Base-by-base conservation (phyloP, 1,140 invertebrate species). In the Drosophila pectinifera region DNA sequence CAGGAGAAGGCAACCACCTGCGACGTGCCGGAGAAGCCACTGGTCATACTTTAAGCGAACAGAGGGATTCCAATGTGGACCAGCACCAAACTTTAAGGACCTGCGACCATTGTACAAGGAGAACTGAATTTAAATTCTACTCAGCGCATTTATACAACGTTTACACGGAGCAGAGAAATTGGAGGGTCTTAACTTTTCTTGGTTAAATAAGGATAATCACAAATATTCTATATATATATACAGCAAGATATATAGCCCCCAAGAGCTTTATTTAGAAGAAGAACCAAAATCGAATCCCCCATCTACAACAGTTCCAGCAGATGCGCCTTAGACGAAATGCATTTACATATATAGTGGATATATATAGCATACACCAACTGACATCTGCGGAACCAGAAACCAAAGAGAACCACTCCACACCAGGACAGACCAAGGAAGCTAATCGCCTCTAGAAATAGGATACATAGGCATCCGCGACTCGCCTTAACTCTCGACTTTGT, bases 1-100 rank as follows among this genome's bases (percentile, higher is more conserved):
- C 78, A 91, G 31, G 86, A 90, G 26, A 91, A 91, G 64, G 90
- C 90, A 7, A 67, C 56, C 24, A 91, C 69, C 13, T 91, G 90
- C 38, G 90, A 91, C 67, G 73, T 84, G 39, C 90, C 90, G 20
- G 90, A 91, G 69, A 91, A 91, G 39, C 90, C 90, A 24, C 45
- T 91, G 42, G 90, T 91, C 14, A 82, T 91, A 54, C 77, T 91
- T 45, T 91, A 90, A 74, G 39, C 10, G 31, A 56, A 14, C 42
- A 6, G n/a, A 10, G 18, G 24, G 64, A 55, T 31, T 43, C 54
- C 34, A 20, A 11, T 5, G 24, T 22, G 34, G 10, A 34, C 8
- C 57, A 67, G 67, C 61, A 82, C 22, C 65, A 73, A 78, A 64
- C 70, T 86, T 67, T 73, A 82, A 36, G 69, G 77, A 84, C 77